phyloP scores from a whole-genome alignment of 2,113 vertebrate species.

The Platichthys stellatus region DNA sequence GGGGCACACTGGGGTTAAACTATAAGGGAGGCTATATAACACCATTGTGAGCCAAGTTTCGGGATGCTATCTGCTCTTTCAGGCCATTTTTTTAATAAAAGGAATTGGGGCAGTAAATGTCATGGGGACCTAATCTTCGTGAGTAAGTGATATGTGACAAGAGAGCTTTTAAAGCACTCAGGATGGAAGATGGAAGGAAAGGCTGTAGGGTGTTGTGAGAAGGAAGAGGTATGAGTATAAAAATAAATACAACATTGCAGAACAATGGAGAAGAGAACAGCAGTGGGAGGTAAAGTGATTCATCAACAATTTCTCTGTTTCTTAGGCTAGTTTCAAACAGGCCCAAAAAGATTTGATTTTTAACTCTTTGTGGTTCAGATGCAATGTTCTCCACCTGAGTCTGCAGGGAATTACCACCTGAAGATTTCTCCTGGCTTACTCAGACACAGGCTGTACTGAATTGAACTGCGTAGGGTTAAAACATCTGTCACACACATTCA shows the following conservation, averaged over 20 bases:
- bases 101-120: conserved; percentile 68
- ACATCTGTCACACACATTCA: conserved; percentile 24
- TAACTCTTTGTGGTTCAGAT: conserved; percentile 51
- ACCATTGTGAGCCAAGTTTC: conserved; percentile 69
- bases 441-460: conserved; percentile 7
- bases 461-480: conserved; percentile 14
- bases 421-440: conserved; percentile 22
- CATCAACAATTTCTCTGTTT: conserved; percentile 72
- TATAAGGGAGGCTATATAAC: conserved; percentile 68
- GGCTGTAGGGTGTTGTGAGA: conserved; percentile 51
- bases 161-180: conserved; percentile 73
- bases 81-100: conserved; percentile 56
- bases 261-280: conserved; percentile 66
- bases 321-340: conserved; percentile 66
- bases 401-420: conserved; percentile 30
- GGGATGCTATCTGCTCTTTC: conserved; percentile 49
- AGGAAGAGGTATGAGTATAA: conserved; percentile 72
- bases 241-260: conserved; percentile 73
- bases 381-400: conserved; percentile 32
- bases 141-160: conserved; percentile 74
- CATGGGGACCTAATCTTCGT: conserved; percentile 60
- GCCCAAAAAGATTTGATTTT: conserved; percentile 65
- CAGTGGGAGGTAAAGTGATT: conserved; percentile 76
- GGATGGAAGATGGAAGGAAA: conserved; percentile 65
- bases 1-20: conserved; percentile 73